A percentile compares a stretch with the other conserved stretches of the same genome.
phyloP scores from a whole-genome alignment of 2,113 vertebrate species.

The Melanerpes formicivorus region DNA sequence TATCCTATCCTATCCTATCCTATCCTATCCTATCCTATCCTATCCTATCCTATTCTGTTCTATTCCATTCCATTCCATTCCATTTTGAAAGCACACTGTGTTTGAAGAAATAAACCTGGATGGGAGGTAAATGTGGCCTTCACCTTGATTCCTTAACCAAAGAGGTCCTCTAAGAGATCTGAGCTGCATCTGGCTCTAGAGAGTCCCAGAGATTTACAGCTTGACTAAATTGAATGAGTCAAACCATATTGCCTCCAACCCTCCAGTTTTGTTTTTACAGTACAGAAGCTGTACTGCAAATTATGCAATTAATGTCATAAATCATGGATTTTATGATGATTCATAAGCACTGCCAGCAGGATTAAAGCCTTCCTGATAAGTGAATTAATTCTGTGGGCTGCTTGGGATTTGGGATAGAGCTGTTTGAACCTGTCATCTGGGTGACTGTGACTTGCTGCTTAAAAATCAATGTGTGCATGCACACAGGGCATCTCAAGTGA shows the following conservation, averaged over 20 bases:
- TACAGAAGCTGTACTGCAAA: neutral
- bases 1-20: no score
- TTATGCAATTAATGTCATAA: constrained; percentile 23
- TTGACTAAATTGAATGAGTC: neutral
- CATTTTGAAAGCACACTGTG: neutral
- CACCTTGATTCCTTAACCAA: neutral
- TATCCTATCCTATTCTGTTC: no score
- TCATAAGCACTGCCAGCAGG: constrained; percentile 9
- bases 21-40: no score
- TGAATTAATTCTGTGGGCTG: constrained; percentile 21
- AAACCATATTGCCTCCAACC: neutral
- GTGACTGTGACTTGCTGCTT: no score
- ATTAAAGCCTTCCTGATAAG: constrained; percentile 36
- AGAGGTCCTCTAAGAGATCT: constrained; percentile 8
- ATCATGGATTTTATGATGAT: constrained; percentile 40
- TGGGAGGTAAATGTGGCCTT: neutral
- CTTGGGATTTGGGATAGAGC: neutral
- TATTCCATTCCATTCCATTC: no score
- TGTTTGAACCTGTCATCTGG: no score
- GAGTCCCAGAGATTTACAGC: neutral
- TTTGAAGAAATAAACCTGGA: neutral
- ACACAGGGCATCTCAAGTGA: no score
- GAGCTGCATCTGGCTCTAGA: neutral
- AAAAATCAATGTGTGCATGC: no score
- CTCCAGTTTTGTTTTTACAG: constrained; percentile 19